Conservation (phyloP, 2,113 vertebrate species). For the Natator depressus region DNA sequence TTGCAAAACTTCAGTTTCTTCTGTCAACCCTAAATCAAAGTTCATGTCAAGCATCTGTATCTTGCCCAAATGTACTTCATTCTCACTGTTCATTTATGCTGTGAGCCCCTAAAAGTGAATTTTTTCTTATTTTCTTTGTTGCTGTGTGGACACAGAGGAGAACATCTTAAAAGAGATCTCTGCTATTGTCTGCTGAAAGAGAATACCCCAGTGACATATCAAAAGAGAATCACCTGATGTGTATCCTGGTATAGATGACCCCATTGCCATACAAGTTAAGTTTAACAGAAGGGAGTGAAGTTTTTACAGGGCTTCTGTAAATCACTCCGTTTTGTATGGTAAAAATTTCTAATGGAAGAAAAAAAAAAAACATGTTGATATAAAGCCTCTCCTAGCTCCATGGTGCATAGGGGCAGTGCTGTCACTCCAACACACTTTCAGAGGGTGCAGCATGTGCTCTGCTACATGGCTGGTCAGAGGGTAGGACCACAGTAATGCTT, state of each 20-base stretch:
- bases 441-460: background rate
- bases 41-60: slow-evolving; percentile 7
- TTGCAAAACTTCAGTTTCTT: background rate
- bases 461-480: background rate
- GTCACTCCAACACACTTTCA: background rate
- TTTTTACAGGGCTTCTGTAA: background rate
- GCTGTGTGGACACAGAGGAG: slow-evolving; percentile 52
- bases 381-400: background rate
- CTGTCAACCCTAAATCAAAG: background rate
- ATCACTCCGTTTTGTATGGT: background rate
- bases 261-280: background rate
- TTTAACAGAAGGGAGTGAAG: background rate
- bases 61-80: background rate
- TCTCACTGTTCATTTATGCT: background rate
- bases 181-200: slow-evolving; percentile 58
- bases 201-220: background rate
- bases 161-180: slow-evolving; percentile 30
- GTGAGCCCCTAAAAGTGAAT: slow-evolving; percentile 59
- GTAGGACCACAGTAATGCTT: background rate
- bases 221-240: slow-evolving; percentile 50
- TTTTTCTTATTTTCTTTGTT: slow-evolving; percentile 59
- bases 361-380: background rate
- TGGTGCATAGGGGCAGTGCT: background rate
- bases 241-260: background rate
- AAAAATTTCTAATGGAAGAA: background rate